Base-by-base conservation (phyloP, 2,113 vertebrate species). In the Corythoichthys haematopterus region DNA sequence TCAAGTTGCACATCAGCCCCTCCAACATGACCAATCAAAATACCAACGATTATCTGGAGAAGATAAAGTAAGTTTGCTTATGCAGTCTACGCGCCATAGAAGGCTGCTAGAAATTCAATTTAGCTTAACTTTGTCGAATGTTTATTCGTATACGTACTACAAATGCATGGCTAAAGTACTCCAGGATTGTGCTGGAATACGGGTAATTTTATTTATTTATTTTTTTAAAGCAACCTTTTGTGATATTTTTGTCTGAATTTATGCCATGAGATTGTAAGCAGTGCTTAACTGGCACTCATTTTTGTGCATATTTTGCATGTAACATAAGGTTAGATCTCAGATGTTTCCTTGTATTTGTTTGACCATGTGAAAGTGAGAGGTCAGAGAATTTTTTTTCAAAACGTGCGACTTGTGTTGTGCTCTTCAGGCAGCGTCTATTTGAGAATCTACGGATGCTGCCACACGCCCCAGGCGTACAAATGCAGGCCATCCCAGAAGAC, bases 21-120 rank as follows among this genome's bases (percentile, higher is more conserved):
- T 99, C 97, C 36, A 98, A 98, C 87, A 99, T 99, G 97, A 99
- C 97, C 69, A 99, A 99, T 88, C 97, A 99, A 90, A 99, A 99
- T 81, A 98, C 97, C 59, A 98, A 95, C 0, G 97, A 99, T 63
- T 99, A 99, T 80, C 88, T 99, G 62, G 97, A 99, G 83, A 99
- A 99, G 86, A 99, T 99, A 83, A 99, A 99, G 89, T 90, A 55
- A 84, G 89, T 72, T 6, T 58, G 4, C 35, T 3, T 68, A 28
- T 51, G 0, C 1, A 11, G 52, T 12, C 10, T 40, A 40, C 38
- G 3, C 38, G 38, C 38, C 38, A 7, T 43, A 1, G 40, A 6
- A 43, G 40, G 9, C 40, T 43, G 6, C 40, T 43, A 43, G 3
- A 28, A 28, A 28, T 28, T 28, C 20, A 28, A 28, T 28, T 28